Percentiles rank a stretch among this genome's conserved stretches.
Conservation (phyloP, 2,888 invertebrate species). For the Heliconius cydno region DNA sequence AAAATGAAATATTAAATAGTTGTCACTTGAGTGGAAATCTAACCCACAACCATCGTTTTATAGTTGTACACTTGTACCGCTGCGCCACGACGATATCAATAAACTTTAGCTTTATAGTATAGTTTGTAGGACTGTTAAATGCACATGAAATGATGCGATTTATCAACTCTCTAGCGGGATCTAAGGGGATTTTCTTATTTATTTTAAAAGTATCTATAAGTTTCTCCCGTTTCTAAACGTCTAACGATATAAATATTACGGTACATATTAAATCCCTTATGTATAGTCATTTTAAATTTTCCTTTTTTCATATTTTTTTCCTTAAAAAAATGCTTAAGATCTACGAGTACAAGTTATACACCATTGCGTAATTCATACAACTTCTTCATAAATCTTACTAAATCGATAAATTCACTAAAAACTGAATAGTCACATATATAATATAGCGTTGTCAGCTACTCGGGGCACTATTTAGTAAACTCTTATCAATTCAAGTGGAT, state of each 20-base stretch:
- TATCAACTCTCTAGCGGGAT: not conserved
- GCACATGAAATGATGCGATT: not conserved
- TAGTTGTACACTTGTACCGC: too few species aligned
- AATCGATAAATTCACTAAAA: not conserved
- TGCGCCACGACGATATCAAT: too few species aligned
- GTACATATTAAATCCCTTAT: too few species aligned
- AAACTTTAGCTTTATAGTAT: too few species aligned
- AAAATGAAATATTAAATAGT: too few species aligned
- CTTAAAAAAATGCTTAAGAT: too few species aligned
- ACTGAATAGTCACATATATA: too few species aligned
- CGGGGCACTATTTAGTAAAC: constrained; percentile 17
- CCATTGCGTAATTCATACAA: not conserved
- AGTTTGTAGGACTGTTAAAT: not conserved
- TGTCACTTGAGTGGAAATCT: too few species aligned
- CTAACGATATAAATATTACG: too few species aligned
- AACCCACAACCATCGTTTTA: too few species aligned
- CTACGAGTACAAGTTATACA: not conserved
- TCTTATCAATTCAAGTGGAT: constrained; percentile 35
- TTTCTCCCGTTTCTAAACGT: not conserved
- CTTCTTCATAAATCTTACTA: not conserved
- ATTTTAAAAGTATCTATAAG: not conserved
- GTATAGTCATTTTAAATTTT: too few species aligned
- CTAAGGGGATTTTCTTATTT: not conserved
- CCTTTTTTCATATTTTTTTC: too few species aligned
- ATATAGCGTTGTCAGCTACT: constrained; percentile 1